Conservation (phyloP, 2,797 vertebrate species). For the Enteromius afrohamiltoni region DNA sequence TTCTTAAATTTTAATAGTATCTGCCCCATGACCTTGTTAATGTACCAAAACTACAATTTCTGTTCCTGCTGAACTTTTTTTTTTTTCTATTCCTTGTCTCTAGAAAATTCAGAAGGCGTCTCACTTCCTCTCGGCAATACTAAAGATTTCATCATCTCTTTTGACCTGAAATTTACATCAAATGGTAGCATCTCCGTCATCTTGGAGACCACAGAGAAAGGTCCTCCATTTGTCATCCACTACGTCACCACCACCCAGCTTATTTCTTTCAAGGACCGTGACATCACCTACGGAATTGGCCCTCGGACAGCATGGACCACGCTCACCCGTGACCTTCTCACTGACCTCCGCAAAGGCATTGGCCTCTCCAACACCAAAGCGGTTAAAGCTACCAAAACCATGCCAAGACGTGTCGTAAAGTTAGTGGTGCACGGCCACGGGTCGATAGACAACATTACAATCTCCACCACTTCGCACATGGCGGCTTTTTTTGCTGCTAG, state of each 20-base stretch:
- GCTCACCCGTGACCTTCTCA: conserved; percentile 92
- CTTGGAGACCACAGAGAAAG: conserved; percentile 93
- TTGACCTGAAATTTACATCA: conserved; percentile 89
- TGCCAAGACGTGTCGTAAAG: conserved; percentile 88
- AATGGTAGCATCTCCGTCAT: conserved; percentile 93
- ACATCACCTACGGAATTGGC: conserved; percentile 93
- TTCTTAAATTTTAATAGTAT: not conserved
- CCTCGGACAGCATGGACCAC: conserved; percentile 87
- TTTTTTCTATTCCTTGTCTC: conserved; percentile 13
- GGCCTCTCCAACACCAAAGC: conserved; percentile 98
- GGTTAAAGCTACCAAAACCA: conserved; percentile 93
- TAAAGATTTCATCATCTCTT: conserved; percentile 93
- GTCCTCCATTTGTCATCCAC: conserved; percentile 87
- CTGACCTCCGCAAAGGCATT: conserved; percentile 94
- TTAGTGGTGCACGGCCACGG: conserved; percentile 86
- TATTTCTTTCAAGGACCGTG: conserved; percentile 86
- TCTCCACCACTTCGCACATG: conserved; percentile 94
- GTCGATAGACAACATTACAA: conserved; percentile 89
- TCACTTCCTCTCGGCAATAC: conserved; percentile 88
- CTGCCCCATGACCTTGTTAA: not conserved
- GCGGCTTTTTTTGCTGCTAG: conserved; percentile 95
- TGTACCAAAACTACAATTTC: not conserved
- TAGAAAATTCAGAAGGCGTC: conserved; percentile 90
- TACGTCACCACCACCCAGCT: conserved; percentile 89
- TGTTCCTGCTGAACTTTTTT: not conserved